These are phyloP conservation scores for Leptocoma aspasia DNA, from an alignment of 2,113 vertebrate genomes.

Conservation along the genomic window DNA sequence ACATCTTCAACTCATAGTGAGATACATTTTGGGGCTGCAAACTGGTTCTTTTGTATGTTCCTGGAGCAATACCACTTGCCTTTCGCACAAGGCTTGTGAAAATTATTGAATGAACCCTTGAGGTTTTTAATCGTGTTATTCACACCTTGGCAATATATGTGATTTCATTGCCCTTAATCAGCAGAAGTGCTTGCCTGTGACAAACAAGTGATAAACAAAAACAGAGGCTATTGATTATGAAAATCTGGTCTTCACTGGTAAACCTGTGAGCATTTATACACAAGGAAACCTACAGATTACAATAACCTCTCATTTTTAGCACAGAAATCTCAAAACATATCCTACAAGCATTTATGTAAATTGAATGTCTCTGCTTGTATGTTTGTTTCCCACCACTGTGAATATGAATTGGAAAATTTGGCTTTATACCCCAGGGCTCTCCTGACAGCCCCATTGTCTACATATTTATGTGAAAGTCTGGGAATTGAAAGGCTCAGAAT, in stretches of 20 bases:
- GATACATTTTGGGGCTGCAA: neutral
- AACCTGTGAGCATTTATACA: neutral
- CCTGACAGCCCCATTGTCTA: neutral
- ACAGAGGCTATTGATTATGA: neutral
- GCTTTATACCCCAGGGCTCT: conserved; percentile 2
- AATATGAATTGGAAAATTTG: neutral
- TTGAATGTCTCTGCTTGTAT: neutral
- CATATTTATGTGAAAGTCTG: neutral
- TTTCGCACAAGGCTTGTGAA: neutral
- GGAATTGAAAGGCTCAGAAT: neutral
- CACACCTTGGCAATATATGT: neutral
- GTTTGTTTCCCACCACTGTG: neutral
- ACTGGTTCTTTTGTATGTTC: neutral
- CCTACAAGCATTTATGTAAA: conserved; percentile 16
- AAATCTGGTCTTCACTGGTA: neutral
- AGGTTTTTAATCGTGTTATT: neutral
- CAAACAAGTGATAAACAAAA: conserved; percentile 17
- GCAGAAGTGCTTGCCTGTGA: neutral
- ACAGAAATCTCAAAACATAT: neutral
- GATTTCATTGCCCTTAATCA: conserved; percentile 14
- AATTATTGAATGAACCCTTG: neutral
- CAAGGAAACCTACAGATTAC: neutral
- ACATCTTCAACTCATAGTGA: neutral
- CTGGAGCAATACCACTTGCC: neutral
- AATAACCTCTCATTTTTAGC: neutral